Conservation (phyloP, 2,797 vertebrate genomes). For the Galaxias olidus region DNA sequence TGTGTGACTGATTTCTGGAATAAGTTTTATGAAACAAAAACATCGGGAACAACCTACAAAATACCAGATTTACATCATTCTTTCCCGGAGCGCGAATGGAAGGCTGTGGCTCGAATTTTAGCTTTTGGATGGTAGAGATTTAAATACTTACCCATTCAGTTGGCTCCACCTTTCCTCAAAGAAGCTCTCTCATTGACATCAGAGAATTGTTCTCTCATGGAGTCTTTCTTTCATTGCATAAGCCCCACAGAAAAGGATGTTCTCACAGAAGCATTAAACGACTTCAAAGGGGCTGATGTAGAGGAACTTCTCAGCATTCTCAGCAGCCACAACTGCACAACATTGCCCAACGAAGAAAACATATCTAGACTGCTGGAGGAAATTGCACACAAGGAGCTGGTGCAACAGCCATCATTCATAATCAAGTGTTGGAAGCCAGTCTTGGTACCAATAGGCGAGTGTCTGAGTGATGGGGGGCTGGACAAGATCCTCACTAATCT, state of each 20-base stretch:
- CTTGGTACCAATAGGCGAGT: slow-evolving; percentile 6
- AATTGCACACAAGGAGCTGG: slow-evolving; percentile 34
- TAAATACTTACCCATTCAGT: slow-evolving; percentile 22
- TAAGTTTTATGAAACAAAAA: slow-evolving; percentile 18
- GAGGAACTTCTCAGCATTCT: slow-evolving; percentile 28
- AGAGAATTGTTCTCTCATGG: slow-evolving; percentile 22
- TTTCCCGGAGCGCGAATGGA: slow-evolving; percentile 21
- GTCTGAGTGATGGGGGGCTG: slow-evolving; percentile 8
- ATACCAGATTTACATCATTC: slow-evolving; percentile 19
- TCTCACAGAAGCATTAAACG: slow-evolving; percentile 18
- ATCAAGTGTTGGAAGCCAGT: slow-evolving; percentile 31
- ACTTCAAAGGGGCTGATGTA: slow-evolving; percentile 24
- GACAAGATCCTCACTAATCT: slow-evolving; percentile 25
- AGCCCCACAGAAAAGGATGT: slow-evolving; percentile 29
- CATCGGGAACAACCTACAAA: slow-evolving; percentile 31
- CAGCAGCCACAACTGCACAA: slow-evolving; percentile 21
- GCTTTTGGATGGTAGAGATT: slow-evolving; percentile 27
- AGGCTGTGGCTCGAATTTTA: slow-evolving; percentile 18
- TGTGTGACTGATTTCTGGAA: too few species aligned
- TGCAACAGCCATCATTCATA: slow-evolving; percentile 28
- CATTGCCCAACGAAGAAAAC: slow-evolving; percentile 18
- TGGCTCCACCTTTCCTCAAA: slow-evolving; percentile 27
- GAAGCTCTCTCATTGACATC: slow-evolving; percentile 20
- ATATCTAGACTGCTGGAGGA: slow-evolving; percentile 16
- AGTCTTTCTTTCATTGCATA: slow-evolving; percentile 26